A percentile compares a stretch with the other conserved stretches of the same genome.
phyloP scores from a whole-genome alignment of 2,113 vertebrate species.

The Pseudopipra pipra region DNA sequence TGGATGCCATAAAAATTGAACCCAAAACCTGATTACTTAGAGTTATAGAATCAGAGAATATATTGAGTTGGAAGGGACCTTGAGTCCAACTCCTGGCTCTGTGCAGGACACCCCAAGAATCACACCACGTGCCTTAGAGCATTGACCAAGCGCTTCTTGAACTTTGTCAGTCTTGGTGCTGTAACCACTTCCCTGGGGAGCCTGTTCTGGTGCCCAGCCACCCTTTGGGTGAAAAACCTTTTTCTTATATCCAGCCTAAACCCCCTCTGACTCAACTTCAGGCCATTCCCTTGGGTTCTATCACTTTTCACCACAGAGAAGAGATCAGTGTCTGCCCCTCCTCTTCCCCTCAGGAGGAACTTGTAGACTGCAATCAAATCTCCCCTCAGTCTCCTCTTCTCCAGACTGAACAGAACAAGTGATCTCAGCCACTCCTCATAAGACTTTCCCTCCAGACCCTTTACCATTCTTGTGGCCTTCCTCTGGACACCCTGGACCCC shows the following conservation, averaged over 20 bases:
- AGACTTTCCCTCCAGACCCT: not conserved
- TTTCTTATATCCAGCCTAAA: not conserved
- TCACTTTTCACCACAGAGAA: not conserved
- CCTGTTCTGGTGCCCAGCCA: not conserved
- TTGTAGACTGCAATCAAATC: not conserved
- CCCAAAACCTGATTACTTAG: not conserved
- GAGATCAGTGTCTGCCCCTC: not conserved
- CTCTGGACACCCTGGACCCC: rapidly evolving
- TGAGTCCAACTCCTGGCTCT: not conserved
- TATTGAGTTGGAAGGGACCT: not conserved
- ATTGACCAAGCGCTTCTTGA: not conserved
- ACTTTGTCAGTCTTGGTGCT: not conserved
- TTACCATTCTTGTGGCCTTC: not conserved
- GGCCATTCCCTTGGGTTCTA: not conserved
- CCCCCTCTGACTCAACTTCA: not conserved
- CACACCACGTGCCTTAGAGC: not conserved
- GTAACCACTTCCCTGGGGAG: not conserved
- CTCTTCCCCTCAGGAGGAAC: not conserved
- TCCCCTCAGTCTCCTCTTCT: not conserved
- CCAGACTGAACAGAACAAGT: not conserved
- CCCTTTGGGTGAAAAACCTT: not conserved
- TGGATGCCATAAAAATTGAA: not conserved
- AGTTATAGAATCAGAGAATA: not conserved
- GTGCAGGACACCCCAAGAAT: not conserved
- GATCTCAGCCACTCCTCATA: not conserved